Conservation (phyloP, 2,797 vertebrate species). For the Danio kyathit region DNA sequence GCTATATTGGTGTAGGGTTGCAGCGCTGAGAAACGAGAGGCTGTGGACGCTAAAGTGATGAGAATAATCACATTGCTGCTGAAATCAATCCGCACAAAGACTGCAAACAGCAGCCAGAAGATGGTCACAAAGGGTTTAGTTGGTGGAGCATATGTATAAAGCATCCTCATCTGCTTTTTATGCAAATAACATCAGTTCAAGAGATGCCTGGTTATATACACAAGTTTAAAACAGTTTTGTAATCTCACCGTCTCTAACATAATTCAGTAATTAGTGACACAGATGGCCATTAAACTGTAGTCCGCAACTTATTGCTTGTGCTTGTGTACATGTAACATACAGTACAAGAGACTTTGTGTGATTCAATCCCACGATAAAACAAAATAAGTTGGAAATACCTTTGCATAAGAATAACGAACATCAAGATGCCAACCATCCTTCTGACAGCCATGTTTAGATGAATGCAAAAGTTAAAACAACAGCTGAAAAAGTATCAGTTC, state of each 20-base stretch:
- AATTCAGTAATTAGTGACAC: background rate
- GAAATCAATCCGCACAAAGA: slow-evolving; percentile 63
- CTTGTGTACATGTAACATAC: no score
- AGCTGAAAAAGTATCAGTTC: no score
- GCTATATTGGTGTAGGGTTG: slow-evolving; percentile 65
- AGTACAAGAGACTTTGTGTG: no score
- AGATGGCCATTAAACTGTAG: background rate
- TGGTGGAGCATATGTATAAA: slow-evolving; percentile 28
- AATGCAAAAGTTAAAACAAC: no score
- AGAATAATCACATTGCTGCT: slow-evolving; percentile 63
- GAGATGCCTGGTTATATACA: background rate
- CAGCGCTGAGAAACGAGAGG: slow-evolving; percentile 64
- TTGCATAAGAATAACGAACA: no score
- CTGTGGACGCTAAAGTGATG: slow-evolving; percentile 65
- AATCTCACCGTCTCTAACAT: slow-evolving; percentile 3
- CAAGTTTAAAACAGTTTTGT: background rate
- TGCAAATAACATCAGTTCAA: slow-evolving; percentile 16
- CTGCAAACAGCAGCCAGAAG: slow-evolving; percentile 55
- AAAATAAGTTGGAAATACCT: no score
- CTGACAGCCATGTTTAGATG: no score
- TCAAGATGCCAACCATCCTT: no score
- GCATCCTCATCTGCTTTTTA: slow-evolving; percentile 12
- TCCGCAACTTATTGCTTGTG: no score
- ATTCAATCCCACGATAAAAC: no score
- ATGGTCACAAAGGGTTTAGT: slow-evolving; percentile 45